A percentile compares a stretch with the other conserved stretches of the same genome.
phyloP scores from a whole-genome alignment of 2,113 vertebrate genomes.

The Phyllostomus hastatus region DNA sequence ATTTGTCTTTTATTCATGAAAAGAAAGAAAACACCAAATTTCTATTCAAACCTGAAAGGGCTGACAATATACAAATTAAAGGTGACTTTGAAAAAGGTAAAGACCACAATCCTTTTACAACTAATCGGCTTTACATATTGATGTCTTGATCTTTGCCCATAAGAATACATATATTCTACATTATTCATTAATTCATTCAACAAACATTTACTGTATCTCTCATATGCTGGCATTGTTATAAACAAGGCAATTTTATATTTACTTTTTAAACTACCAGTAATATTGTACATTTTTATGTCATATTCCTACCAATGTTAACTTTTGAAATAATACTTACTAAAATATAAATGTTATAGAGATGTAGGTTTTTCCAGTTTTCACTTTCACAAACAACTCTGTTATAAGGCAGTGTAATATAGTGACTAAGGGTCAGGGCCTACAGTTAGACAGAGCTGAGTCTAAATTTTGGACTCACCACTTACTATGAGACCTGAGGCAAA shows the following conservation, averaged over 20 bases:
- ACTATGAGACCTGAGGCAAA: not conserved
- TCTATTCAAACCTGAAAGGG: not conserved
- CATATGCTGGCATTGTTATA: not conserved
- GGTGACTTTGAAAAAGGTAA: not conserved
- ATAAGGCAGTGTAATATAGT: not conserved
- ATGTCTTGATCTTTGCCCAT: not conserved
- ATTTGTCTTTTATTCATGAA: constrained; percentile 4
- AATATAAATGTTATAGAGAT: not conserved
- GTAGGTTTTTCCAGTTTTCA: not conserved
- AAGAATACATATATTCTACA: not conserved
- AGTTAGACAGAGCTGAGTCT: not conserved
- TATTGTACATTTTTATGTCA: not conserved
- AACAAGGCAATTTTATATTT: not conserved
- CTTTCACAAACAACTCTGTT: not conserved
- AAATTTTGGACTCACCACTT: not conserved
- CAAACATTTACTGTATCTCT: not conserved
- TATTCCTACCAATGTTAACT: not conserved
- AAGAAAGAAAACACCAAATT: not conserved
- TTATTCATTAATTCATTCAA: not conserved
- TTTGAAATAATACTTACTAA: not conserved
- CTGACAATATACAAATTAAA: not conserved
- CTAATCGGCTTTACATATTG: constrained; percentile 3
- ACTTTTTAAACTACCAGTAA: not conserved
- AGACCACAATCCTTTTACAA: not conserved
- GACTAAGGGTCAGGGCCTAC: not conserved